Evolutionary conservation across 2,797 vertebrate genomes (phyloP).

Genomic region (Rhincodon typus): DNA sequence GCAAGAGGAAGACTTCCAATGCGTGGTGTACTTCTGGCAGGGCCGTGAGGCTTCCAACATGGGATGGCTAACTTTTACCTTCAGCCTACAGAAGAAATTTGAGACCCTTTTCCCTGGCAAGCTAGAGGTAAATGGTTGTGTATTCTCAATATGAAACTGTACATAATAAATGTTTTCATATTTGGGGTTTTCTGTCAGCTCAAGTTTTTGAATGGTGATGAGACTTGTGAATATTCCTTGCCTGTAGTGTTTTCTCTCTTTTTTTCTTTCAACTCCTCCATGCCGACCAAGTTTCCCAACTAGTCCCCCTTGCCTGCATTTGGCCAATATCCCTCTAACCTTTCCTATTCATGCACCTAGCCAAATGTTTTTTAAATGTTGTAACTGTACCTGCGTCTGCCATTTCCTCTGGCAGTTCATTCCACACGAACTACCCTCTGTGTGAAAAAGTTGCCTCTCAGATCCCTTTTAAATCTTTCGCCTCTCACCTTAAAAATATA

Average conservation of each 20-base stretch:
- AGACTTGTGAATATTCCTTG: neutral
- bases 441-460: too few relatives aligned
- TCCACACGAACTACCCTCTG: too few relatives aligned
- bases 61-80: constrained; percentile 98
- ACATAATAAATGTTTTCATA: neutral
- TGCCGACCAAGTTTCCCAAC: too few relatives aligned
- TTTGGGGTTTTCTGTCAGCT: neutral
- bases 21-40: constrained; percentile 98
- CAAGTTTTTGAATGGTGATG: neutral
- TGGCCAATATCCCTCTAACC: too few relatives aligned
- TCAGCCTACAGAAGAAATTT: constrained; percentile 97
- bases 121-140: constrained; percentile 67
- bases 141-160: neutral
- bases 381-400: too few relatives aligned
- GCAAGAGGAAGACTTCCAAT: constrained; percentile 94
- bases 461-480: too few relatives aligned
- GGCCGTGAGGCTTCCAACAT: constrained; percentile 96
- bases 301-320: too few relatives aligned
- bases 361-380: too few relatives aligned
- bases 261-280: too few relatives aligned
- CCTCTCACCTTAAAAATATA: too few relatives aligned
- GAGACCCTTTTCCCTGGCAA: constrained; percentile 93
- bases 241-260: neutral
- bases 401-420: too few relatives aligned
- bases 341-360: too few relatives aligned